These are phyloP conservation scores for Saxidomus purpurata DNA, from an alignment of 1,140 invertebrate genomes.

Conservation along the genomic window DNA sequence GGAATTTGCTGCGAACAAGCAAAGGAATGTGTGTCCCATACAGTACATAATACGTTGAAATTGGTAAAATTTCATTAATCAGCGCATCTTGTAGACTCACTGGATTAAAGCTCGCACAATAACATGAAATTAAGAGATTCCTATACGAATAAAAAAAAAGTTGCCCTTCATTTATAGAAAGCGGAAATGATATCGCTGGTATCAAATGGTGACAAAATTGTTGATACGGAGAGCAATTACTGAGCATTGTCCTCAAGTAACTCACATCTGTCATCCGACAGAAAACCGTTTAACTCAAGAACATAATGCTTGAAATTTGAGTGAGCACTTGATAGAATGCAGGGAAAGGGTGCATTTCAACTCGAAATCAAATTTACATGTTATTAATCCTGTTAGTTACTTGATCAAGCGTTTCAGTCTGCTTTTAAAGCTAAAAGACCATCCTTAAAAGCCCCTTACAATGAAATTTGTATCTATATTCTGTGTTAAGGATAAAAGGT, in stretches of 20 bases:
- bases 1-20: constrained; percentile 43
- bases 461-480: too few relatives aligned
- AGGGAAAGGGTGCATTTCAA: neutral
- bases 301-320: neutral
- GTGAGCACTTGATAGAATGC: neutral
- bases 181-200: constrained; percentile 19
- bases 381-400: neutral
- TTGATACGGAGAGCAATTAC: constrained; percentile 43
- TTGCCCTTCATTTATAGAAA: neutral
- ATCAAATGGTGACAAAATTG: constrained; percentile 49
- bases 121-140: constrained; percentile 53
- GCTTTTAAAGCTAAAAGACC: too few relatives aligned
- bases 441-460: too few relatives aligned
- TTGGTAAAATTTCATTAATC: constrained; percentile 64
- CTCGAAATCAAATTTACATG: constrained; percentile 22
- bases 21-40: constrained; percentile 7
- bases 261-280: constrained; percentile 30
- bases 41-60: constrained; percentile 43
- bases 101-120: constrained; percentile 41
- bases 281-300: constrained; percentile 26
- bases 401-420: neutral
- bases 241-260: constrained; percentile 21
- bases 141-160: neutral
- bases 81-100: constrained; percentile 54
- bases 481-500: too few relatives aligned